These are phyloP conservation scores for Hyla sarda DNA, from an alignment of 2,113 vertebrate species.

Conservation along the genomic window DNA sequence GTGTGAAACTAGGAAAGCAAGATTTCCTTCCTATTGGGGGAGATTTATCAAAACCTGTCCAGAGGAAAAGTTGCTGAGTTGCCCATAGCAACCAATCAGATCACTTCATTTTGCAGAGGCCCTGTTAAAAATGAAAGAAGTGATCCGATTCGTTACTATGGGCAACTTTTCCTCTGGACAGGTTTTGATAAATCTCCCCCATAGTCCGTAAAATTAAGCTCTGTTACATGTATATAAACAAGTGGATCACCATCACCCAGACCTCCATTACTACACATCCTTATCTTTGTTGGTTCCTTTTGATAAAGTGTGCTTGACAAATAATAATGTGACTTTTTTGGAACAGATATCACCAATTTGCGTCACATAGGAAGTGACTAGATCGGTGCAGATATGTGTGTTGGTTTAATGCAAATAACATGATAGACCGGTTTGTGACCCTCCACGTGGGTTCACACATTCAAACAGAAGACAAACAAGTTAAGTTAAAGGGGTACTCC, in stretches of 20 bases:
- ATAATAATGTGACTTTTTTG: too few species aligned
- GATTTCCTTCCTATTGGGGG: background rate
- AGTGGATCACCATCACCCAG: background rate
- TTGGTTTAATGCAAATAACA: background rate
- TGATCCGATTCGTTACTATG: too few species aligned
- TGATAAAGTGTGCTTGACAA: background rate
- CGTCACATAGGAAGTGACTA: background rate
- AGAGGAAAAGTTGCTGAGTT: too few species aligned
- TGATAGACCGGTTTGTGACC: background rate
- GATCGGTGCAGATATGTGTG: background rate
- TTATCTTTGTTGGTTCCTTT: slow-evolving; percentile 3
- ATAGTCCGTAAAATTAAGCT: too few species aligned
- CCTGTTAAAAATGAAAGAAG: too few species aligned
- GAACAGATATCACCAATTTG: background rate
- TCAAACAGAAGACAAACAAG: background rate
- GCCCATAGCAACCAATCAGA: too few species aligned
- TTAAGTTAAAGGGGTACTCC: too few species aligned
- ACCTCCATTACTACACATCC: background rate
- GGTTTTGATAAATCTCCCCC: too few species aligned
- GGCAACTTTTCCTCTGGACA: too few species aligned
- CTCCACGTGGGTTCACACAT: background rate
- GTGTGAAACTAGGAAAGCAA: background rate
- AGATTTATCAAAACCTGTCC: too few species aligned
- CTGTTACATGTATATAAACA: background rate
- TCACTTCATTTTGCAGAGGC: too few species aligned